Base-by-base conservation (phyloP, 2,113 vertebrate species). In the Albula goreensis region DNA sequence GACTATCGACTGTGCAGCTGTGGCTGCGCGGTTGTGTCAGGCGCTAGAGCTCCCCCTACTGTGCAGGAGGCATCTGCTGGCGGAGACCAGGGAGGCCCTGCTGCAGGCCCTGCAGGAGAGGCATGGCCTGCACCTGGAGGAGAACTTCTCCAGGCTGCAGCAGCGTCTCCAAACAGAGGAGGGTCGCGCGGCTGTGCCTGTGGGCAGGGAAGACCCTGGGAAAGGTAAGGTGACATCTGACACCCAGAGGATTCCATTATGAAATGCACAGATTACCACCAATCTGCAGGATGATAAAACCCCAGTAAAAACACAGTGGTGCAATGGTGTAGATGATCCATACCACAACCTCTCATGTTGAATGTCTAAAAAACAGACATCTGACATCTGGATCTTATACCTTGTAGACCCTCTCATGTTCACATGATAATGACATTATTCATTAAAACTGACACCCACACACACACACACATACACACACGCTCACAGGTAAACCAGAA, bases 51-150 rank as follows among this genome's bases (percentile, higher is more conserved):
- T 95, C 22, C 93, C 91, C 1, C 77, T 86, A 50, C 91, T 94
- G 19, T 92, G 87, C 12, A 91, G 88, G 79, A 91, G 93, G 81
- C 89, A 93, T 83, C 90, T 96, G 81, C 66, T 95, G 13, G 89
- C 89, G 8, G 95, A 97, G 81, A 93, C 90, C 87, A 96, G 93
- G 81, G 91, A 93, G 56, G 84, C 89, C 0, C 91, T 98, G 11
- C 10, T 95, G 81, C 87, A 90, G 25, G 86, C 90, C 50, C 89
- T 97, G 57, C 89, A 83, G 83, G 87, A 94, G 77, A 90, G 89
- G 0, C 95, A 96, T n/a, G 94, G 95, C n/a, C 86, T 88, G 11
- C 78, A 88, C 11, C 93, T 97, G 0, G 92, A 96, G 63, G 88
- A 94, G 77, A 90, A 94, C 87, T 87, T 93, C 22, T 85, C 85